Conservation (phyloP, 2,797 vertebrate species). For the Aphelocoma californica region DNA sequence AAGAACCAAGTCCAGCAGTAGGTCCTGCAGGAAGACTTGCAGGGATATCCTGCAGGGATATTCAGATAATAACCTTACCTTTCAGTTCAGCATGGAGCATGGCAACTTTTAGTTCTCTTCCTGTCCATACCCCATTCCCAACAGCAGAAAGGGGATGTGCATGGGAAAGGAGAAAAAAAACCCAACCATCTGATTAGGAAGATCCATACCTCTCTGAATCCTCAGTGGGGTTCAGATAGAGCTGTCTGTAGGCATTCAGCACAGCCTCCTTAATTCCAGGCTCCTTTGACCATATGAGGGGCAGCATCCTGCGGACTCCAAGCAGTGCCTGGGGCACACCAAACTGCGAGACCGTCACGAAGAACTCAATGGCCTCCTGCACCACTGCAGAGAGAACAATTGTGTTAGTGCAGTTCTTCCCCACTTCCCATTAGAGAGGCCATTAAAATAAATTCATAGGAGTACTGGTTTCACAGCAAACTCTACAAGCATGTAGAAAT, state of each 20-base stretch:
- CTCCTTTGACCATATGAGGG: slow-evolving; percentile 94
- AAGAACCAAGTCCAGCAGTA: not conserved
- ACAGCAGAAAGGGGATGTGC: not conserved
- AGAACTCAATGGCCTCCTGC: slow-evolving; percentile 97
- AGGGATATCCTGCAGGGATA: not conserved
- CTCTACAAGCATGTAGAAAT: not conserved
- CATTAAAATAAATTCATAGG: not conserved
- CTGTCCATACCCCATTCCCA: not conserved
- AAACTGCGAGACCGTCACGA: slow-evolving; percentile 90
- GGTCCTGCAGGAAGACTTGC: not conserved
- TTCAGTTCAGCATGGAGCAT: not conserved
- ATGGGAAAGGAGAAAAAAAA: accelerated
- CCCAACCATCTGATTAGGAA: not conserved
- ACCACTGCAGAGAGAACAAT: slow-evolving; percentile 80
- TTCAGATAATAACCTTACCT: accelerated
- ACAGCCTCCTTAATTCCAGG: slow-evolving; percentile 89
- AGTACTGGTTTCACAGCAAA: not conserved
- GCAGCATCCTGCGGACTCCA: slow-evolving; percentile 92
- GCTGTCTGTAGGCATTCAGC: slow-evolving; percentile 87
- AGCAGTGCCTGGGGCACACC: slow-evolving; percentile 87
- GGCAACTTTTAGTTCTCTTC: not conserved
- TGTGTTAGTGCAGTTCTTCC: not conserved
- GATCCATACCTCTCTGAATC: slow-evolving; percentile 76
- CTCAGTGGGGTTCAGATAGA: slow-evolving; percentile 86
- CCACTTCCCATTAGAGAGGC: not conserved